Conservation (phyloP, 1,140 invertebrate genomes). For the Contarinia nasturtii region DNA sequence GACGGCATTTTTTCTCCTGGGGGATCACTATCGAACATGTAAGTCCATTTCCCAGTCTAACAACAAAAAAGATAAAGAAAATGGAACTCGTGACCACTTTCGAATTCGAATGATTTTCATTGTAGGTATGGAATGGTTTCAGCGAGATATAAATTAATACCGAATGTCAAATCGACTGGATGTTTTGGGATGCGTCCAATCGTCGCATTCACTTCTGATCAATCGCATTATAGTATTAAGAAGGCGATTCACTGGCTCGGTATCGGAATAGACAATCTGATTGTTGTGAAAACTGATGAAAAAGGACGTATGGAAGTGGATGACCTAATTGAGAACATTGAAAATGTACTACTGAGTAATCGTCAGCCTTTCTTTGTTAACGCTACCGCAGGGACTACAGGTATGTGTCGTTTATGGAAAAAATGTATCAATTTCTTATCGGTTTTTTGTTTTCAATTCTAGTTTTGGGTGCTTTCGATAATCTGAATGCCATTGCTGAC, state of each 20-base stretch:
- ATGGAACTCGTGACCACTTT: not conserved
- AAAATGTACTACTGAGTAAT: constrained; percentile 23
- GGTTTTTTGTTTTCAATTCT: not conserved
- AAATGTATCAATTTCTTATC: not conserved
- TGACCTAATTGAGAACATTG: constrained; percentile 34
- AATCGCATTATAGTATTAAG: constrained; percentile 73
- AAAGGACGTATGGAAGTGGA: constrained; percentile 40
- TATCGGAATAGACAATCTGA: constrained; percentile 54
- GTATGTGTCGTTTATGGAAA: not conserved
- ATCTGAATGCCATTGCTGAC: constrained; percentile 49
- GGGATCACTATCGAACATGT: constrained; percentile 74
- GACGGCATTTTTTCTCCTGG: constrained; percentile 64
- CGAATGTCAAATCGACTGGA: constrained; percentile 52
- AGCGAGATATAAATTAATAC: constrained; percentile 53
- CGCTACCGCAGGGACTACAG: constrained; percentile 52
- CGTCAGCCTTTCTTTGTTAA: constrained; percentile 46
- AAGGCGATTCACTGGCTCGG: constrained; percentile 66
- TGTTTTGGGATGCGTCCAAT: constrained; percentile 35
- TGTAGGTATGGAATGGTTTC: constrained; percentile 47
- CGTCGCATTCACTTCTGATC: constrained; percentile 50
- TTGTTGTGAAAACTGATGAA: constrained; percentile 44
- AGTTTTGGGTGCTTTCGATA: constrained; percentile 70
- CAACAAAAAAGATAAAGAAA: not conserved
- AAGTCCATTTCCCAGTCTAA: constrained; percentile 6
- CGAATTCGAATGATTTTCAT: not conserved